A percentile compares a stretch with the other conserved stretches of the same genome.
phyloP scores from a whole-genome alignment of 2,797 vertebrate species.

The Lateolabrax maculatus region DNA sequence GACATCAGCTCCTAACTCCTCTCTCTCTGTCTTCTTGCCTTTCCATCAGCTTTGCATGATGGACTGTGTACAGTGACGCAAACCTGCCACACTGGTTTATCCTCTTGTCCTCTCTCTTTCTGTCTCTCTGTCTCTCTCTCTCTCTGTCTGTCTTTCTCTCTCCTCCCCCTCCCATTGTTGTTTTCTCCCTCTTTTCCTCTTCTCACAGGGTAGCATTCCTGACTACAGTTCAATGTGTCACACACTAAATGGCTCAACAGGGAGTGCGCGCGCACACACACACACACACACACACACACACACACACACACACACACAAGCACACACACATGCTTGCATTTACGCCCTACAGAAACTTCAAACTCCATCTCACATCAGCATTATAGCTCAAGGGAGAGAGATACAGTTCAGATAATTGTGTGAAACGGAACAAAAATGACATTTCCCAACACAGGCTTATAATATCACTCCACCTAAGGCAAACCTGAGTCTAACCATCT shows the following conservation, averaged over 20 bases:
- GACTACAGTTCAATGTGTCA: conserved; percentile 66
- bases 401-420: conserved; percentile 32
- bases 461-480: conserved; percentile 52
- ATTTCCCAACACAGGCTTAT: conserved; percentile 34
- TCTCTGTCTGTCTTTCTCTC: conserved; percentile 56
- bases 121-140: conserved; percentile 51
- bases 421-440: conserved; percentile 41
- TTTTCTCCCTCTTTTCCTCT: conserved; percentile 68
- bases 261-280: conserved; percentile 15
- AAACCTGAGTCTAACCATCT: conserved; percentile 47
- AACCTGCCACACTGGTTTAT: conserved; percentile 87
- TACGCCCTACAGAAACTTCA: conserved; percentile 30
- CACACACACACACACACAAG: conserved; percentile 2
- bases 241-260: conserved; percentile 40
- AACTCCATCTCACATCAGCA: conserved; percentile 54
- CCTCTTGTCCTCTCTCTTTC: conserved; percentile 68
- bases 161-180: conserved; percentile 80
- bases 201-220: conserved; percentile 81
- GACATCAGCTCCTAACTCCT: conserved; percentile 63
- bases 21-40: conserved; percentile 50
- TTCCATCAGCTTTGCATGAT: conserved; percentile 81
- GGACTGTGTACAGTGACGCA: conserved; percentile 77
- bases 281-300: conserved; percentile 7
- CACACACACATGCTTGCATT: background rate
- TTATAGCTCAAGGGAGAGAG: conserved; percentile 53